Conservation (phyloP, 2,797 vertebrate species). For the Spatula versicolor region DNA sequence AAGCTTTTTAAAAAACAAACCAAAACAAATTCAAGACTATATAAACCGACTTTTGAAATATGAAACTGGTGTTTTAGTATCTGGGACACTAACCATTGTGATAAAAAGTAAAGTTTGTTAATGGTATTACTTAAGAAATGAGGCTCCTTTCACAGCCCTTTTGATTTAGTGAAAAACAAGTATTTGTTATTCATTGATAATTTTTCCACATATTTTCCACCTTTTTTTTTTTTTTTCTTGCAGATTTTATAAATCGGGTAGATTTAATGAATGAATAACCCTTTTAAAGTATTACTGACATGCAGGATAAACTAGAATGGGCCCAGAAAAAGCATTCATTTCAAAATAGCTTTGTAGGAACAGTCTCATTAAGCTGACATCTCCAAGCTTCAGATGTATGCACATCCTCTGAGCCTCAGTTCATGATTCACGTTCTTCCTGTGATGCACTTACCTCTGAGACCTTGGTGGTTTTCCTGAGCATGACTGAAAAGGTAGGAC, state of each 20-base stretch:
- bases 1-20: neutral
- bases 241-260: neutral
- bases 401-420: neutral
- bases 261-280: neutral
- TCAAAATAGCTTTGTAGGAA: neutral
- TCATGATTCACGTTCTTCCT: rapidly evolving
- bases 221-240: neutral
- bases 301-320: neutral
- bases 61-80: neutral
- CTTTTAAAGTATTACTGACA: neutral
- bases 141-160: neutral
- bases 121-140: neutral
- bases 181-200: neutral
- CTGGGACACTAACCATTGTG: neutral
- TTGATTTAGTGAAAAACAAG: neutral
- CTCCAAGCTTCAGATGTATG: neutral
- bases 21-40: neutral
- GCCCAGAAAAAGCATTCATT: neutral
- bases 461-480: conserved; percentile 6
- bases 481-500: neutral
- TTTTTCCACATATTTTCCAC: neutral
- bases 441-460: conserved; percentile 47
- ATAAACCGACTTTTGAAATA: neutral
- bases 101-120: conserved; percentile 5
- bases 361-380: neutral